Base-by-base conservation (phyloP, 2,113 vertebrate species). In the Pedionomus torquatus region DNA sequence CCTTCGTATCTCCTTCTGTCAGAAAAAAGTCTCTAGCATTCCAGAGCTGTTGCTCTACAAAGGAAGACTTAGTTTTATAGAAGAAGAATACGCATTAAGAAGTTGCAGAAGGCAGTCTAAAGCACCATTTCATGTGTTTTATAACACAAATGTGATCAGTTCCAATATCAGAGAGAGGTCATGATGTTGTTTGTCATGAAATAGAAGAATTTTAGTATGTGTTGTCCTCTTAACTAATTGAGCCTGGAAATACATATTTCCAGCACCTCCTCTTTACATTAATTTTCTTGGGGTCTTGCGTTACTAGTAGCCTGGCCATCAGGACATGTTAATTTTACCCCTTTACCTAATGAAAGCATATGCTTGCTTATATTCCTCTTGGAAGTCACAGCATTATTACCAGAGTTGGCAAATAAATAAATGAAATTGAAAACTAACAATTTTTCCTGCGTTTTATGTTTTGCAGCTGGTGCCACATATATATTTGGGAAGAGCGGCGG, bases 401-500 rank as follows among this genome's bases (percentile, higher is more conserved):
- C 5, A 5, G 43, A 33, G 13, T 16, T 78, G 58, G 24, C 35
- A 68, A 46, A 24, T 24, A 14, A 3, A 58, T n/a, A 68, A 61
- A 68, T 51, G 1, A 48, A 54, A 8, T 55, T 11, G 5, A 1
- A 46, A 20, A 72, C 83, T 97, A 70, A 98, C 16, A 30, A 7
- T 5, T 84, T 61, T 41, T 90, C 69, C 66, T 94, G 44, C 23
- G 4, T 52, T 82, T 97, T 84, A 68, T 87, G 55, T 96, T 95
- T 95, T 81, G 9, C 96, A 99, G 99, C 99, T 96, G 99, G 99
- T 75, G 99, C 99, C 60, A 99, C 99, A 0, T 99, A 99, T 81
- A 99, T 99, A 97, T 99, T 99, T 94, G 99, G 99, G 39, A 99
- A 99, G 96, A 99, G 99, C 16, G 99, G 99, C 18, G 99, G 99